These are phyloP conservation scores for Gallinago media DNA, from an alignment of 2,113 vertebrate genomes.

Conservation along the genomic window DNA sequence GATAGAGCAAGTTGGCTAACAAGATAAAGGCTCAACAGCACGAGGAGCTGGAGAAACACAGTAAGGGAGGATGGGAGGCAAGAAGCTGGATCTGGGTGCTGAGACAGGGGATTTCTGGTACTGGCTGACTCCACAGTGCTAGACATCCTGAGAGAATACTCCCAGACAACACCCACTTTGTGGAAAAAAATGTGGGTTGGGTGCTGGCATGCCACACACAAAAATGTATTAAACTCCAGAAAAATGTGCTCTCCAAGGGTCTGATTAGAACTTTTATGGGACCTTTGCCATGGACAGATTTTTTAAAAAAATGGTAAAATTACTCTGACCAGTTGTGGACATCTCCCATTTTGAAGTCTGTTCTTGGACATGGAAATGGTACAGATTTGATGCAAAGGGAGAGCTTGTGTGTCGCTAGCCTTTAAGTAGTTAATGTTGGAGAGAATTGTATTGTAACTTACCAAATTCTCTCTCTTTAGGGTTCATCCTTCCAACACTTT, in stretches of 20 bases:
- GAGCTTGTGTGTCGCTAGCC: background rate
- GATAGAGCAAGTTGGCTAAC: slow-evolving; percentile 48
- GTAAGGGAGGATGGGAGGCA: background rate
- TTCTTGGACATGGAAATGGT: background rate
- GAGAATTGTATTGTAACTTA: background rate
- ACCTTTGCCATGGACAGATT: background rate
- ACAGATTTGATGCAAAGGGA: background rate
- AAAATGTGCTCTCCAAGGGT: background rate
- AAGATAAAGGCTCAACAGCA: slow-evolving; percentile 1
- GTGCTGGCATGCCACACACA: background rate
- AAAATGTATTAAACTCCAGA: background rate
- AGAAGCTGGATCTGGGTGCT: background rate
- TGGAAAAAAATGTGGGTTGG: background rate
- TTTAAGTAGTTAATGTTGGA: background rate
- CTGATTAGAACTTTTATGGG: background rate
- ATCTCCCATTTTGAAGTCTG: background rate
- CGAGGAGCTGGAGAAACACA: background rate
- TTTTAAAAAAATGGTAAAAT: background rate
- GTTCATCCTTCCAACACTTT: background rate
- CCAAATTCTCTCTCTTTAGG: background rate
- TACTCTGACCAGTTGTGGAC: background rate
- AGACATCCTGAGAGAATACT: background rate
- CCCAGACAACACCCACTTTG: background rate
- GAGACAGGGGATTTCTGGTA: background rate
- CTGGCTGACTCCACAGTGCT: background rate